Evolutionary conservation across 2,888 invertebrate species (phyloP), one percentile per base, ranked within the genome.

Genomic region (Thymelicus sylvestris): DNA sequence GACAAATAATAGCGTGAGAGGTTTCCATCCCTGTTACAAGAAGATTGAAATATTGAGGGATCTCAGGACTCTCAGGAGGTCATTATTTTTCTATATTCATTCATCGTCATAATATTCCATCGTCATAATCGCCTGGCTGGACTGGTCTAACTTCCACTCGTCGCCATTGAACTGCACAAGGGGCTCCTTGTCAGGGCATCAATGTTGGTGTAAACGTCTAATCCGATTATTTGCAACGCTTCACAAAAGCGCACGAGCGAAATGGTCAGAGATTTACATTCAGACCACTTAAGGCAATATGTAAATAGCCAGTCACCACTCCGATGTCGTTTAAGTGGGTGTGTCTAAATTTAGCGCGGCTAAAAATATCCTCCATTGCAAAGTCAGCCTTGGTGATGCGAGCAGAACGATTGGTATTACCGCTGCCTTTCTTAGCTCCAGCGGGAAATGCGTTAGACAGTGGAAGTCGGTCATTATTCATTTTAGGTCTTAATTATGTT

Each of bases 281-380:
- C 47, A 62, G 44, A 72, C 75, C 76, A 75, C 75, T 77, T 78
- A 75, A 74, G 73, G 72, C 72, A 77, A 76, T 77, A 79, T 79
- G 75, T 74, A 78, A 77, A 77, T 78, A 75, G 72, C 77, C 66
- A 65, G 69, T 66, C 69, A 73, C 71, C 74, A 74, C 73, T 71
- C 72, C 66, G 65, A 50, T 69, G 62, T 67, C 50, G 66, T 68
- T 74, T 74, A 74, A 76, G 80, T 80, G 79, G 79, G 79, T 74
- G 78, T 63, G 60, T 75, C 77, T 79, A 79, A 77, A 76, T 79
- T 78, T 80, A 79, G 77, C 73, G 8, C 65, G 44, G 73, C 80
- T 80, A 79, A 79, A 79, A 74, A 80, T 79, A 77, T 62, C 66
- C 67, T 55, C 69, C 72, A 71, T 74, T 72, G 75, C 67, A 75